These are phyloP conservation scores for Thermophis baileyi DNA, from an alignment of 2,113 vertebrate genomes.

Conservation along the genomic window DNA sequence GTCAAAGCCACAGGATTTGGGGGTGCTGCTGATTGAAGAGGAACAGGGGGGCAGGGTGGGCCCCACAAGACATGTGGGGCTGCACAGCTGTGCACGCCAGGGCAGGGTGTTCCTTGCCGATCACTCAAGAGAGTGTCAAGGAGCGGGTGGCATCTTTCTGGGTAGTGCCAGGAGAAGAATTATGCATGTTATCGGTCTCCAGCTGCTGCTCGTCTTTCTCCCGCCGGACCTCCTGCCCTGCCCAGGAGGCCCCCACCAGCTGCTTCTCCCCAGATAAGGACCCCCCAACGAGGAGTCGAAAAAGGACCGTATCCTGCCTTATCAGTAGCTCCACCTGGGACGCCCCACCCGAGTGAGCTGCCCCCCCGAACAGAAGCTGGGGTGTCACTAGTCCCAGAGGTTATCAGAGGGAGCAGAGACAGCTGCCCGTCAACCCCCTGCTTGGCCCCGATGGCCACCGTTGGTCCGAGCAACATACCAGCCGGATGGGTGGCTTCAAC, in stretches of 20 bases:
- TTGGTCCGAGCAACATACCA: background rate
- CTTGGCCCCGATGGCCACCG: fast-evolving
- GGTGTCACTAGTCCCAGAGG: background rate
- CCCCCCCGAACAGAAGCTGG: background rate
- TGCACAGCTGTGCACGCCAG: background rate
- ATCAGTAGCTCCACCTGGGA: background rate
- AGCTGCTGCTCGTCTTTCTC: background rate
- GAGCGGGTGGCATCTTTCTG: background rate
- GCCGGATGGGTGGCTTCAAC: background rate
- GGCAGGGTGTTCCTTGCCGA: background rate
- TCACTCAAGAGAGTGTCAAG: background rate
- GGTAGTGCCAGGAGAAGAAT: background rate
- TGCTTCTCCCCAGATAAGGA: background rate
- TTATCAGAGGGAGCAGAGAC: background rate
- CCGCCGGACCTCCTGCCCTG: background rate
- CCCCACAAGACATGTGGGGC: background rate
- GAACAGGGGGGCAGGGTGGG: background rate
- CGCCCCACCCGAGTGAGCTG: too few relatives aligned
- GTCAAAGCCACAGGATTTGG: background rate
- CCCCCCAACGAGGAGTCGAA: background rate
- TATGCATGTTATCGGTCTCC: background rate
- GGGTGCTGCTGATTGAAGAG: background rate
- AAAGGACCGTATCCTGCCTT: background rate
- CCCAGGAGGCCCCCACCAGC: background rate
- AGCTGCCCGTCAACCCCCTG: background rate